Base-by-base conservation (phyloP, 2,113 vertebrate genomes). In the Dicaeum eximium region DNA sequence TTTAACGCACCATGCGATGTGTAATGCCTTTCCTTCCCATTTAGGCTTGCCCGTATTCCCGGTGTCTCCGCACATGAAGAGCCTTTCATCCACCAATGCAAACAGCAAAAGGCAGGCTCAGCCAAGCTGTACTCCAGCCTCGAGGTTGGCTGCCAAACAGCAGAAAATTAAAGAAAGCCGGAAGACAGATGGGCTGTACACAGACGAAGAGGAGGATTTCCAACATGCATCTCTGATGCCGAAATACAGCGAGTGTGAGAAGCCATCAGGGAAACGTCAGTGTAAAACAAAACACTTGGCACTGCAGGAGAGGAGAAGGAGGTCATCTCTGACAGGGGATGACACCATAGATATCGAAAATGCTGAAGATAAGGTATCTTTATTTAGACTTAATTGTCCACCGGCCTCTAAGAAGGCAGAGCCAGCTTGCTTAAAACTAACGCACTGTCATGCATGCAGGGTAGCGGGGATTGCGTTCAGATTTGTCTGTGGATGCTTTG, bases 241-340 rank as follows among this genome's bases (percentile, higher is more conserved):
- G 97, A 99, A 99, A 97, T 98, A 99, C 96, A 97, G 98, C 80
- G 99, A 99, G 95, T 97, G 98, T 24, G 99, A 99, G 98, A 99
- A 99, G 96, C 99, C 99, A 98, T 99, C 99, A 97, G 99, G 99
- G 98, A 99, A 99, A 98, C 98, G 99, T 95, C 99, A 99, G 97
- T 99, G 99, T 98, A 99, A 99, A 98, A 99, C 99, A 98, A 99
- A 99, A 97, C 99, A 99, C 97, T 98, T 99, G 97, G 98, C 98
- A 94, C 98, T 98, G 91, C 98, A 98, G 96, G 99, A 99, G 97
- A 98, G 98, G 79, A 98, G 97, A 93, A 97, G 97, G 95, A 97
- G 97, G 80, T 96, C 97, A 91, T 86, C 97, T 15, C 96, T 97
- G 86, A 95, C 98, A 11, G 98, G 97, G 75, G 98, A 98, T 79